Base-by-base conservation (phyloP, 2,888 invertebrate genomes). In the Syrista parreyssii region DNA sequence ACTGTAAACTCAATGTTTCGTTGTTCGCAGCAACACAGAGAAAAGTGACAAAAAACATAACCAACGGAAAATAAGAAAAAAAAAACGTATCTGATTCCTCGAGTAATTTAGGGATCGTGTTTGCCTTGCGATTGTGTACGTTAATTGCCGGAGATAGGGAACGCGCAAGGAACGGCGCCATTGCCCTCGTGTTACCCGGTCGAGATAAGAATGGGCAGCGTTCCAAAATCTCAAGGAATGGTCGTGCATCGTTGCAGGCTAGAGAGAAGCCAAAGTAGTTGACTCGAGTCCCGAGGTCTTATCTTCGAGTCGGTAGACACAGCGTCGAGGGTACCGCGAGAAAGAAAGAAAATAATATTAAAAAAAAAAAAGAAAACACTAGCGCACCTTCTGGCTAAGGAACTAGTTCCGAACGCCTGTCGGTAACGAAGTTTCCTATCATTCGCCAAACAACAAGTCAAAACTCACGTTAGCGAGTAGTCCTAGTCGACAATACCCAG, bases 261-360 rank as follows among this genome's bases (percentile, higher is more conserved):
- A 40, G 40, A 40, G 40, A 15, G 40, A 4, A 40, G 40, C 40
- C 40, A 40, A 40, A 15, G 15, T 4, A 40, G 40, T 40, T 40
- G 40, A 40, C 36, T 55, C 69, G 76, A 78, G 55, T 34, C 68
- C 12, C 15, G 75, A 40, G 78, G 69, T 76, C 75, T 76, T 33
- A 9, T n/a, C 72, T 75, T 68, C 76, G 79, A 79, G 79, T n/a
- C 71, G 23, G 12, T 69, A 30, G 71, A 69, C 71, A 30, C n/a
- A 15, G 32, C n/a, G 32, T 69, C 32, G 71, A 12, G 71, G 12
- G 71, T 69, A 69, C 11, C 71, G 31, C 32, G 6, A n/a, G 11
- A 31, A 69, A 3, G 71, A n/a, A 12, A 40, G 40, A 40, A 40
- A 40, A 40, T 9, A 68, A 68, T n/a, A n/a, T 9, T 0, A 30